phyloP scores from a whole-genome alignment of 2,113 vertebrate species.

The Ceyx cyanopectus region DNA sequence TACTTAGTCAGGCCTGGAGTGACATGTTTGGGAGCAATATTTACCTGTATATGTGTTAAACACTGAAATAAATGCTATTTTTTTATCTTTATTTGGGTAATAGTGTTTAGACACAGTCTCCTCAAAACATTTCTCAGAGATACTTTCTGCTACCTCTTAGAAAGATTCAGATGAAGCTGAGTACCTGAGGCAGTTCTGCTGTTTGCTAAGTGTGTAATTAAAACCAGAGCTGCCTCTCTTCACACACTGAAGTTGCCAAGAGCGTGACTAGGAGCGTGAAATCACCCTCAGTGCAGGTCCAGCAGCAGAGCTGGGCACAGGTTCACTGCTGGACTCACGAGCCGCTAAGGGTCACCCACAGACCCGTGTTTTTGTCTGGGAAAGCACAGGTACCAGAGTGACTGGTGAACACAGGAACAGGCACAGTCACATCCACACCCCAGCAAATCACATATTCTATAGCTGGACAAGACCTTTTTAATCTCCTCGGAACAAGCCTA shows the following conservation, averaged over 20 bases:
- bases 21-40: not conserved
- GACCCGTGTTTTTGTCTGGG: accelerated
- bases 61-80: not conserved
- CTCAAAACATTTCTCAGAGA: not conserved
- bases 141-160: not conserved
- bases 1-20: not conserved
- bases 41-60: not conserved
- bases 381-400: accelerated
- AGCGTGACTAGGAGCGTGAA: accelerated
- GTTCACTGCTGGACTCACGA: accelerated
- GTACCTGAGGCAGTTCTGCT: not conserved
- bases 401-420: accelerated
- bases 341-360: accelerated
- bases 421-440: not conserved
- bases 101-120: not conserved
- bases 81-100: not conserved
- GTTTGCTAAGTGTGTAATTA: not conserved
- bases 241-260: not conserved
- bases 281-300: accelerated
- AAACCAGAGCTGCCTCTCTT: not conserved
- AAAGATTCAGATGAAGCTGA: not conserved
- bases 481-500: not conserved
- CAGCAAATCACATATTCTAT: not conserved
- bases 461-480: not conserved
- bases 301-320: accelerated